Conservation (phyloP, 2,797 vertebrate species). For the Menidia menidia region DNA sequence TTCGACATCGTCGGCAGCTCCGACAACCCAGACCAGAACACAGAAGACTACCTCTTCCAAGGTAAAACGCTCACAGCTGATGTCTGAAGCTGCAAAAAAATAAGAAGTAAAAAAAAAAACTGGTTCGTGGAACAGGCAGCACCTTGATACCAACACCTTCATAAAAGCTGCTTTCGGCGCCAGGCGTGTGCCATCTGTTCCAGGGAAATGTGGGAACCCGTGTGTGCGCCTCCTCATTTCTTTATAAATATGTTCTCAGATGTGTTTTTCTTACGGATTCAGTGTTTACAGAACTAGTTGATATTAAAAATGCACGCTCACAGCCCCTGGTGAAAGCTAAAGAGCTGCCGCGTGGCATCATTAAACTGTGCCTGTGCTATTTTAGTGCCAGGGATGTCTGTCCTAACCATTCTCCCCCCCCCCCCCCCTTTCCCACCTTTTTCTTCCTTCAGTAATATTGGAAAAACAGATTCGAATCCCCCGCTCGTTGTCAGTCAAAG, state of each 20-base stretch:
- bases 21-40: slow-evolving; percentile 99
- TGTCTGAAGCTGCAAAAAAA: background rate
- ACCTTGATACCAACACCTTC: slow-evolving; percentile 54
- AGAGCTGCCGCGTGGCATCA: slow-evolving; percentile 4
- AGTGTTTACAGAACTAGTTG: slow-evolving; percentile 12
- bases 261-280: slow-evolving; percentile 18
- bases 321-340: background rate
- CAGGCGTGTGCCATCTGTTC: slow-evolving; percentile 61
- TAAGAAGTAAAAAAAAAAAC: background rate
- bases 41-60: slow-evolving; percentile 99
- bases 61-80: slow-evolving; percentile 75
- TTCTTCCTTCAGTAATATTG: slow-evolving; percentile 89
- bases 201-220: slow-evolving; percentile 57
- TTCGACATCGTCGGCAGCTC: slow-evolving; percentile 98
- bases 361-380: slow-evolving; percentile 26
- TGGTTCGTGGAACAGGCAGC: slow-evolving; percentile 27
- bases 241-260: slow-evolving; percentile 25
- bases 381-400: slow-evolving; percentile 4
- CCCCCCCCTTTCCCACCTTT: slow-evolving; percentile 14
- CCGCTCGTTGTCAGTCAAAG: slow-evolving; percentile 97
- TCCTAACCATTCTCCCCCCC: slow-evolving; percentile 9
- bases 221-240: slow-evolving; percentile 26
- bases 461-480: slow-evolving; percentile 99
- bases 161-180: slow-evolving; percentile 22
- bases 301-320: slow-evolving; percentile 9